Evolutionary conservation across 2,888 invertebrate genomes (phyloP), one percentile per base, ranked within the genome.

Genomic region (Philaethria dido): DNA sequence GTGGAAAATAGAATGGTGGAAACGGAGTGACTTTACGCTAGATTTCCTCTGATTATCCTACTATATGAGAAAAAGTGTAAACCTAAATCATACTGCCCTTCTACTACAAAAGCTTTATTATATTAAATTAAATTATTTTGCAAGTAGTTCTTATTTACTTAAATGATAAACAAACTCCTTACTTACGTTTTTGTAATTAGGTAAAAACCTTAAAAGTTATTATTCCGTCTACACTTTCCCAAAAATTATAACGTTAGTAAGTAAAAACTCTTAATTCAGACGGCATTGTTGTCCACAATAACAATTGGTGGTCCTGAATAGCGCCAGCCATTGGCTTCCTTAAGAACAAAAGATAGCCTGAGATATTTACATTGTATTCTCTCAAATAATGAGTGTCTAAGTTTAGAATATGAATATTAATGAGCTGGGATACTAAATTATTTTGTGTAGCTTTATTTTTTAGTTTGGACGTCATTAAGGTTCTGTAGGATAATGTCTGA

Each of bases 321-420:
- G 54, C 54, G 44, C 63, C 39, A 63, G 25, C 45, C 47, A 64
- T 64, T 64, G 64, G 55, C 36, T 59, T 64, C 64, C 57, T 57
- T 42, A 64, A 57, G 57, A 64, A 64, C 64, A 64, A 64, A 64
- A 64, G 63, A 63, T 44, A 54, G 54, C 45, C 63, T 55, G 63
- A 54, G 63, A 52, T 44, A 63, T 33, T 48, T 47, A 61, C 52
- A 52, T 63, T 55, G 54, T 63, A 44, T 45, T 29, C 45, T 54
- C 44, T 45, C 44, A 63, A 63, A 63, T 63, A 63, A 55, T 45
- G 54, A 63, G 29, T 29, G 54, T 57, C 42, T 57, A 57, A 57
- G n/a, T 57, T 57, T 57, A 42, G 42, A 57, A 42, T 22, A 22
- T 22, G 42, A 57, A 42, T 42, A 57, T 57, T 57, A 57, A 57